phyloP scores from a whole-genome alignment of 2,888 invertebrate species.

The Troglohyphantes excavatus region DNA sequence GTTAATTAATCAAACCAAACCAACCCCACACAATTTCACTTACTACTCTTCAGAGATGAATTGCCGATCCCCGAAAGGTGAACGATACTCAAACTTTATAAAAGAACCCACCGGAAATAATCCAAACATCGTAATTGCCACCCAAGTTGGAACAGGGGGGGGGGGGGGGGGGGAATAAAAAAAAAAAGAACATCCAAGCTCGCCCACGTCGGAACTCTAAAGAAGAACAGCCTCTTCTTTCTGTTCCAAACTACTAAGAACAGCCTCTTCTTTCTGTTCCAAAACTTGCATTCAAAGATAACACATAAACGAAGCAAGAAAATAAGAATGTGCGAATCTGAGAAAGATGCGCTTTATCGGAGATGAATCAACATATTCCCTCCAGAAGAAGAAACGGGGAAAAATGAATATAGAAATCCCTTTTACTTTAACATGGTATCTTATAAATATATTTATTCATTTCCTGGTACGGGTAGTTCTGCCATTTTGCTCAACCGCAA shows the following conservation, averaged over 20 bases:
- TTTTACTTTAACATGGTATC: slow-evolving; percentile 48
- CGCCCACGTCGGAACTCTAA: not conserved
- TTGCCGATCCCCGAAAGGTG: too few relatives aligned
- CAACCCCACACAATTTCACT: not conserved
- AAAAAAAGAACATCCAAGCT: not conserved
- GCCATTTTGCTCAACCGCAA: slow-evolving; percentile 50
- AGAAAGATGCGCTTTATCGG: slow-evolving; percentile 69
- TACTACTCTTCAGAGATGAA: not conserved
- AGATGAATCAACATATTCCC: slow-evolving; percentile 68
- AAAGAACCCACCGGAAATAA: not conserved
- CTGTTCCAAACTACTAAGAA: too few relatives aligned
- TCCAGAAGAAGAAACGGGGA: slow-evolving; percentile 5
- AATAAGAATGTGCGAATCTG: slow-evolving; percentile 56
- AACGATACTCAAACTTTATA: not conserved
- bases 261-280: slow-evolving; percentile 10
- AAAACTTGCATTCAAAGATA: slow-evolving; percentile 50
- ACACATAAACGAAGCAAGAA: slow-evolving; percentile 6
- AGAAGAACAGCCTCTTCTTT: not conserved
- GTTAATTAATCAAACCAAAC: too few relatives aligned
- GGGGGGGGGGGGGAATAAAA: not conserved
- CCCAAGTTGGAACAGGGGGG: not conserved
- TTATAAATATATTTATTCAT: slow-evolving; percentile 75
- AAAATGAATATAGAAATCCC: slow-evolving; percentile 51
- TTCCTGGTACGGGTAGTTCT: slow-evolving; percentile 40
- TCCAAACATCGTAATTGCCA: not conserved